phyloP scores from a whole-genome alignment of 2,888 invertebrate genomes.

The Andrena flavipes region DNA sequence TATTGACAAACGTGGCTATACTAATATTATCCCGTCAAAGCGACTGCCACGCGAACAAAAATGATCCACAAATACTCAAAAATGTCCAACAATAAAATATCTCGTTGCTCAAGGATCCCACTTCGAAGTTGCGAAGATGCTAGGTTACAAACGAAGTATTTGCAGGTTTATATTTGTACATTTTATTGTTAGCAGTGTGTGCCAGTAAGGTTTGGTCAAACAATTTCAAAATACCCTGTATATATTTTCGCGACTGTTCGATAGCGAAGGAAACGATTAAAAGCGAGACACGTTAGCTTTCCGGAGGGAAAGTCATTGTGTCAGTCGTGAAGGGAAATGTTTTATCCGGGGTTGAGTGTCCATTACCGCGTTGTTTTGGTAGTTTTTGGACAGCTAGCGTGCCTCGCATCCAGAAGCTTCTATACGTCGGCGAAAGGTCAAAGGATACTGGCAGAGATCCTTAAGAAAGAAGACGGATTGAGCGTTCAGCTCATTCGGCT shows the following conservation, averaged over 20 bases:
- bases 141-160: too few species aligned
- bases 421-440: conserved; percentile 59
- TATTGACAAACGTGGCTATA: too few species aligned
- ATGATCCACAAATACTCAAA: too few species aligned
- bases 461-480: conserved; percentile 60
- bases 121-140: too few species aligned
- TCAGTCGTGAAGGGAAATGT: background rate
- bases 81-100: too few species aligned
- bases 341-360: conserved; percentile 29
- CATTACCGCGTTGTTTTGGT: conserved; percentile 17
- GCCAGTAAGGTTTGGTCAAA: too few species aligned
- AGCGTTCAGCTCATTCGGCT: conserved; percentile 70
- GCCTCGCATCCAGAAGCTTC: conserved; percentile 52
- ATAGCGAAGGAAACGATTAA: conserved; percentile 34
- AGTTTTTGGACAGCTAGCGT: conserved; percentile 26
- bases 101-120: too few species aligned
- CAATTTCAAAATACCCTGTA: too few species aligned
- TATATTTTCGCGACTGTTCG: background rate
- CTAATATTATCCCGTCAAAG: too few species aligned
- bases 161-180: too few species aligned
- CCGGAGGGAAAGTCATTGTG: conserved; percentile 18
- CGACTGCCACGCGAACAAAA: too few species aligned
- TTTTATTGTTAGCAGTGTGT: too few species aligned
- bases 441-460: conserved; percentile 51
- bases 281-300: conserved; percentile 38